Evolutionary conservation across 2,888 invertebrate genomes (phyloP).

Genomic region (Diarsia brunnea): DNA sequence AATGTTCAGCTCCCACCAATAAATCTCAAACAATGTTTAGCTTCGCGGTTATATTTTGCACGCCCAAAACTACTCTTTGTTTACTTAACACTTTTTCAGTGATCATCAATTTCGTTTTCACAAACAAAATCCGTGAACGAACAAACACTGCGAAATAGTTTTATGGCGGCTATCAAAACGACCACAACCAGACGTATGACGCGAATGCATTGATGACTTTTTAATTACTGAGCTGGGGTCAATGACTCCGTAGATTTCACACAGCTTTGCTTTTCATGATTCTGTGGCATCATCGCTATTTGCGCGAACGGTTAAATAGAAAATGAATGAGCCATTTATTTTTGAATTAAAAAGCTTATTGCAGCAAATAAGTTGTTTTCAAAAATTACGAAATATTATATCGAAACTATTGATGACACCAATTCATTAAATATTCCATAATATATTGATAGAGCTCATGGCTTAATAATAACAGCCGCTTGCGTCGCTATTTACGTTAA

Average conservation of each 20-base stretch:
- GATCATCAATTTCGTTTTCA: conserved; percentile 68
- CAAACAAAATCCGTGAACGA: conserved; percentile 64
- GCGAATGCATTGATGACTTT: conserved; percentile 77
- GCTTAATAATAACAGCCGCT: no score
- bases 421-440: conserved; percentile 16
- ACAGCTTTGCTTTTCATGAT: conserved; percentile 40
- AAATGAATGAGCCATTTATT: conserved; percentile 29
- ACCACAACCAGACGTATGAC: conserved; percentile 76
- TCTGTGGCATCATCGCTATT: conserved; percentile 44
- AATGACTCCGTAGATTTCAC: conserved; percentile 60
- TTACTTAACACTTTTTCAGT: conserved; percentile 51
- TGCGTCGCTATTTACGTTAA: no score
- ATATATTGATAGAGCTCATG: no score
- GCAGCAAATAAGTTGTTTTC: not conserved
- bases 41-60: conserved; percentile 14
- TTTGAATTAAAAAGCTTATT: conserved; percentile 15
- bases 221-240: conserved; percentile 78
- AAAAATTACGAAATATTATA: conserved; percentile 2
- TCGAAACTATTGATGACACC: not conserved
- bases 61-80: conserved; percentile 33
- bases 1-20: conserved; percentile 16
- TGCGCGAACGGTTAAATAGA: conserved; percentile 7
- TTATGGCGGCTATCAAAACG: conserved; percentile 75
- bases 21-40: conserved; percentile 29
- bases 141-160: conserved; percentile 75